These are phyloP conservation scores for Heliothis peltigera DNA, from an alignment of 2,888 invertebrate genomes.

Conservation along the genomic window DNA sequence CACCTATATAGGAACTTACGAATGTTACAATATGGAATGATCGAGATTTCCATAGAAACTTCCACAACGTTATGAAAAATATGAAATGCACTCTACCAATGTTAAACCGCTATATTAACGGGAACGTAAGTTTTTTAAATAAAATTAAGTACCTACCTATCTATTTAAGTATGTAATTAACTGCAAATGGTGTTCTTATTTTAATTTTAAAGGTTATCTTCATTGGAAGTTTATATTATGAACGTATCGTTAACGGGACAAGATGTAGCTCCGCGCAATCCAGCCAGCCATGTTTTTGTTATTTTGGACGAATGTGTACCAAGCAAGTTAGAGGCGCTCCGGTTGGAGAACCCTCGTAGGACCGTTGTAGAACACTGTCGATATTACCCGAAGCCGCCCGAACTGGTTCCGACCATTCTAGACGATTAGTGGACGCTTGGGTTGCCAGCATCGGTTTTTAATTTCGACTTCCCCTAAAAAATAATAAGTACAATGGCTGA, in stretches of 20 bases:
- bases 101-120: neutral
- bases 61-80: conserved; percentile 14
- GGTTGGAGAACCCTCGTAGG: conserved; percentile 2
- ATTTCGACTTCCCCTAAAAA: conserved; percentile 15
- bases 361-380: conserved; percentile 21
- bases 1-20: too few relatives aligned
- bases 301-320: neutral
- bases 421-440: conserved; percentile 19
- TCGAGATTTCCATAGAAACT: conserved; percentile 5
- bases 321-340: neutral
- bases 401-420: conserved; percentile 51
- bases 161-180: neutral
- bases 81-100: conserved; percentile 3
- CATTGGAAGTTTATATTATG: conserved; percentile 4
- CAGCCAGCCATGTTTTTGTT: neutral
- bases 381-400: conserved; percentile 39
- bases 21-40: neutral
- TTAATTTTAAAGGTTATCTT: conserved; percentile 31
- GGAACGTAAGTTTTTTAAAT: too few relatives aligned
- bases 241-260: conserved; percentile 12
- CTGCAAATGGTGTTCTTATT: neutral
- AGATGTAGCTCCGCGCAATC: conserved; percentile 11
- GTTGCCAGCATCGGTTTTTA: conserved; percentile 42
- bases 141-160: too few relatives aligned
- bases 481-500: neutral